Base-by-base conservation (phyloP, 2,797 vertebrate species). In the Myiotriccus ornatus region DNA sequence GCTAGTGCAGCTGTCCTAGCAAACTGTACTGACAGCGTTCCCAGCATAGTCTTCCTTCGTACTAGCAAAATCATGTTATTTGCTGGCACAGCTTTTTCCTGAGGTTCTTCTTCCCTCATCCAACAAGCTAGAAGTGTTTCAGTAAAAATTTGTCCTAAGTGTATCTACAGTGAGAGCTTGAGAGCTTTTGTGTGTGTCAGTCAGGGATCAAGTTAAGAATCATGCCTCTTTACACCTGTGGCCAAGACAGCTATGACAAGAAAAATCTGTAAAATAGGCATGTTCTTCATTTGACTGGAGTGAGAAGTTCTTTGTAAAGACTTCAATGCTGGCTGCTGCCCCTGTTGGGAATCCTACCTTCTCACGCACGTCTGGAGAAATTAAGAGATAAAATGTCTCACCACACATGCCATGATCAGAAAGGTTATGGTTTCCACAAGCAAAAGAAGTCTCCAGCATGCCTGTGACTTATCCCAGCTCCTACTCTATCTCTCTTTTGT, bases 31-130 rank as follows among this genome's bases (percentile, higher is more conserved):
- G 70, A 93, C 77, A 82, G 84, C 0, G 46, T 78, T 89, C 77
- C 62, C 83, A 82, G 63, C 87, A 81, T 77, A 76, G 89, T 59
- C 71, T 71, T 84, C 71, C 67, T 46, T 53, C 0, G 0, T 60
- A 94, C 44, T 43, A 90, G 49, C 49, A 93, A 88, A 87, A 74
- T 44, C 32, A 19, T 7, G 2, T 35, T 87, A 76, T 47, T 62
- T 90, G 78, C 70, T 94, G 81, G 60, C 88, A 82, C 68, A 91
- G 89, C 64, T 71, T 94, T 93, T 84, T 90, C 60, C 46, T 73
- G 12, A 90, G 49, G 25, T 74, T 20, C 53, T 20, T 34, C 80
- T 79, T 82, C 24, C 41, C 21, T 75, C 30, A 44, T 35, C 34
- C 77, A 84, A 37, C 43, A 55, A 43, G 53, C 4, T 1, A 52